Conservation (phyloP, 2,797 vertebrate genomes). For the Trematomus bernacchii region DNA sequence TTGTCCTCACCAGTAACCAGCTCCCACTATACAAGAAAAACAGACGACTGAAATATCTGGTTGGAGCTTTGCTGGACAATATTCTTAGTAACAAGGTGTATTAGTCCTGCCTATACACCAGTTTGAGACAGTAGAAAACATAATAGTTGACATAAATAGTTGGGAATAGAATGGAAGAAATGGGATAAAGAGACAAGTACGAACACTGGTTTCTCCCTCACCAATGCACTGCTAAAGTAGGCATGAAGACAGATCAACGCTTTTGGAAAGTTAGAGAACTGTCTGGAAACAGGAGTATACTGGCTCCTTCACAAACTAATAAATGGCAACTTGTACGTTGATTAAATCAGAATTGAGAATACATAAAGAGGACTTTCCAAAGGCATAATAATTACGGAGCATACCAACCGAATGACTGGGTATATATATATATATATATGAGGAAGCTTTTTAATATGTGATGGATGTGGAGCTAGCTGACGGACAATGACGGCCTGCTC, state of each 20-base stretch:
- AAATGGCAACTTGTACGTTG: neutral
- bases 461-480: slow-evolving; percentile 34
- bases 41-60: slow-evolving; percentile 9
- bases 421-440: neutral
- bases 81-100: neutral
- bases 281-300: neutral
- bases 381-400: neutral
- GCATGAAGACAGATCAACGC: neutral
- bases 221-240: neutral
- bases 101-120: neutral
- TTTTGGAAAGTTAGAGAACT: neutral
- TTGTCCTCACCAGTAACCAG: neutral
- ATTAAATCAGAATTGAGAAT: neutral
- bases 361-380: too few species aligned
- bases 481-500: slow-evolving; percentile 58
- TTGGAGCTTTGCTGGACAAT: slow-evolving; percentile 4
- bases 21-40: slow-evolving; percentile 6
- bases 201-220: neutral
- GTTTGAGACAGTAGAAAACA: slow-evolving; percentile 5
- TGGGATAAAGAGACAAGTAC: neutral
- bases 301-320: neutral
- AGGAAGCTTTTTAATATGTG: slow-evolving; percentile 7
- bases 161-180: too few species aligned
- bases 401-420: neutral
- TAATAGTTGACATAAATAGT: too few species aligned